phyloP scores from a whole-genome alignment of 2,797 vertebrate species.

The Myripristis jacobus region DNA sequence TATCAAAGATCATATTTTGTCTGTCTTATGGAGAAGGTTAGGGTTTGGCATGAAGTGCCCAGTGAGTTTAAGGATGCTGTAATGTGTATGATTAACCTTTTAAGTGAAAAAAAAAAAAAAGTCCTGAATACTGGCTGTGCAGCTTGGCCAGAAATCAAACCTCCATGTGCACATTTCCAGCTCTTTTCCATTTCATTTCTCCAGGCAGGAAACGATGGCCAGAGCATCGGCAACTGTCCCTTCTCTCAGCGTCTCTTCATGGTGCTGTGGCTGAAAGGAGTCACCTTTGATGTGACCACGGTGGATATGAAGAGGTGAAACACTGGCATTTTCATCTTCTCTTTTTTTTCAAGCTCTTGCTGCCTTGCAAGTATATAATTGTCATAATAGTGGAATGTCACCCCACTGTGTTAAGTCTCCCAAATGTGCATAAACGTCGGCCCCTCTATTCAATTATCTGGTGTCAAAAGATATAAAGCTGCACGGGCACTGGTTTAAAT shows the following conservation, averaged over 20 bases:
- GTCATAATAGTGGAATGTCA: conserved; percentile 1
- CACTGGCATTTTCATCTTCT: not conserved
- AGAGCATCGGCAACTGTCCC: conserved; percentile 94
- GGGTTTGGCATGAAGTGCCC: too few relatives aligned
- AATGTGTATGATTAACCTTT: too few relatives aligned
- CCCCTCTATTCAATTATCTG: conserved; percentile 13
- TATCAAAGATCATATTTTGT: too few relatives aligned
- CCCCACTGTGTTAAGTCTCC: not conserved
- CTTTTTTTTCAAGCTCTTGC: not conserved
- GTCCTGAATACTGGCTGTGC: not conserved
- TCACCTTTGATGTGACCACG: conserved; percentile 93
- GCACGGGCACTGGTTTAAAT: not conserved
- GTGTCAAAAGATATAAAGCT: conserved; percentile 18
- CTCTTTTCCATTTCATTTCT: not conserved
- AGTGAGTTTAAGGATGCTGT: too few relatives aligned
- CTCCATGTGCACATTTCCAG: too few relatives aligned
- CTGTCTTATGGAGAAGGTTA: too few relatives aligned
- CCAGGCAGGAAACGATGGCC: conserved; percentile 92
- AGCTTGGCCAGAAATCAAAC: not conserved
- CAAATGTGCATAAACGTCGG: not conserved
- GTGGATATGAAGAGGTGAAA: conserved; percentile 93
- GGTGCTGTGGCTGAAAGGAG: conserved; percentile 95
- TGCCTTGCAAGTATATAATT: conserved; percentile 10
- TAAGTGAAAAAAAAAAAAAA: too few relatives aligned
- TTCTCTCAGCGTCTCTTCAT: conserved; percentile 96